These are phyloP conservation scores for Esperia sulphurella DNA, from an alignment of 2,888 invertebrate species.

Conservation along the genomic window DNA sequence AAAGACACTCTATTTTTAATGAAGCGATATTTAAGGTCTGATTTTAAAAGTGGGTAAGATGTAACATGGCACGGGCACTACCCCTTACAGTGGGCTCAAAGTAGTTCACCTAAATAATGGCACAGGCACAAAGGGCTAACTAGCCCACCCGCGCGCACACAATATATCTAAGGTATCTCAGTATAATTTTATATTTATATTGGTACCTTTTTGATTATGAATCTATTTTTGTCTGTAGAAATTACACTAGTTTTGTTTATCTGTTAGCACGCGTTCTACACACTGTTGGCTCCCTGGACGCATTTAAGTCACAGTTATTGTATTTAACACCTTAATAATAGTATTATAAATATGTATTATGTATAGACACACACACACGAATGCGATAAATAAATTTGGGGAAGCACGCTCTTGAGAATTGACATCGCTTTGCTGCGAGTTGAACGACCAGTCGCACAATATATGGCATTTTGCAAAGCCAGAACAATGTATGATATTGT, in stretches of 20 bases:
- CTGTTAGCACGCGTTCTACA: conserved; percentile 42
- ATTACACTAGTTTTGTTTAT: conserved; percentile 76
- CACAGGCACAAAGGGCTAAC: conserved; percentile 23
- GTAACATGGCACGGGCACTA: conserved; percentile 1
- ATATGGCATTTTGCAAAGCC: conserved; percentile 4
- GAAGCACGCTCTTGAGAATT: conserved; percentile 68
- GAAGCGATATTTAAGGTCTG: too few species aligned
- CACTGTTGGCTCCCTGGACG: conserved; percentile 70
- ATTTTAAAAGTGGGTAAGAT: not conserved
- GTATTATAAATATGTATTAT: conserved; percentile 58
- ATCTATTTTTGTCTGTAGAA: conserved; percentile 80
- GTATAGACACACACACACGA: conserved; percentile 60
- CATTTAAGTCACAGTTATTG: conserved; percentile 54
- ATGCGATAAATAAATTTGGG: conserved; percentile 55
- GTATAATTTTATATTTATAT: conserved; percentile 75
- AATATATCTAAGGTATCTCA: conserved; percentile 71
- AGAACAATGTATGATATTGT: too few species aligned
- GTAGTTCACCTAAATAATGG: not conserved
- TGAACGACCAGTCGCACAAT: conserved; percentile 35
- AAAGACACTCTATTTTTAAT: too few species aligned
- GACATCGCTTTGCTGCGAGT: conserved; percentile 57
- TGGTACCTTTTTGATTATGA: conserved; percentile 87
- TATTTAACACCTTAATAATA: conserved; percentile 72
- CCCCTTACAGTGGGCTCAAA: conserved; percentile 4
- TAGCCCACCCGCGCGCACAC: conserved; percentile 52